Base-by-base conservation (phyloP, 1,140 invertebrate species). In the Diorhabda sublineata region DNA sequence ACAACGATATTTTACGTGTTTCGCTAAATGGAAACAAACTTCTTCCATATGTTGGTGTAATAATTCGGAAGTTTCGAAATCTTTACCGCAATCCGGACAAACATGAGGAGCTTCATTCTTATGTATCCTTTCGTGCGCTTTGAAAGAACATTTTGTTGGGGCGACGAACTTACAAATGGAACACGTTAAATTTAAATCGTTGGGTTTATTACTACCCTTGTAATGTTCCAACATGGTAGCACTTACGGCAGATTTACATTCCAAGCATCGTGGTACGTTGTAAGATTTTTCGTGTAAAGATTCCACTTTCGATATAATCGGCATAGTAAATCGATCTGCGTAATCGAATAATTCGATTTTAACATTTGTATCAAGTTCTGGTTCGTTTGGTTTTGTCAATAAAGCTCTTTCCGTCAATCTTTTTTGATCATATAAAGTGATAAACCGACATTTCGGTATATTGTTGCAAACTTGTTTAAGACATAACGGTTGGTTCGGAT, bases 31-130 rank as follows among this genome's bases (percentile, higher is more conserved):
- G 80, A 77, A 86, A 82, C 79, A 81, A 42, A 82, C 80, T 67
- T 83, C 80, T 72, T 84, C 83, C 69, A 83, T 76, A 74, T 86
- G 85, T 45, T 74, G 76, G 67, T 78, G 79, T 45, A 84, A 80
- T 66, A 80, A 79, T 11, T 69, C 68, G 58, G 77, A 80, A 41
- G 72, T 74, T 45, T 74, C 45, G 67, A 85, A 81, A 47, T 77
- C 58, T 42, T 77, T 73, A 0, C 84, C 85, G 79, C 85, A 86
- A 76, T 85, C 84, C 3, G 84, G 84, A 69, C 84, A 86, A 62
- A 80, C 80, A 75, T 73, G 83, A 42, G 84, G 84, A n/a, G 81
- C 72, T 43, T 63, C 66, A 68, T 77, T 81, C 9, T 80, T 74
- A 76, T 85, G 85, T 43, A 85, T 74, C 52, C 83, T 79, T 61